Percentiles rank a stretch among this genome's conserved stretches.
Conservation (phyloP, 1,140 invertebrate genomes). For the Ips nitidus region DNA sequence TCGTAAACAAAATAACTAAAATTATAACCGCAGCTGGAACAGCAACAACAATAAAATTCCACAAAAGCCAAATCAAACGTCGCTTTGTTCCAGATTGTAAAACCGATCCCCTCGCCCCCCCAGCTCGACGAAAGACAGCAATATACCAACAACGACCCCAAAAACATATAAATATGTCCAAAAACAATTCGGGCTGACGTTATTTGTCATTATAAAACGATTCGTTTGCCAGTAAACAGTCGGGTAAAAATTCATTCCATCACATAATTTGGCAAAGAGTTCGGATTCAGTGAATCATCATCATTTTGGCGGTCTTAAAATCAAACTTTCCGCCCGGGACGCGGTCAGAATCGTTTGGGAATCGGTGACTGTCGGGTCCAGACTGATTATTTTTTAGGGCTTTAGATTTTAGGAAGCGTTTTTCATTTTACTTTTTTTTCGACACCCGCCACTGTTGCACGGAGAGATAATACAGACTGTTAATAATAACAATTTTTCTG, state of each 20-base stretch:
- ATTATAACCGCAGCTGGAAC: not conserved
- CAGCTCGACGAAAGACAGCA: not conserved
- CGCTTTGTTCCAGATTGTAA: slow-evolving; percentile 20
- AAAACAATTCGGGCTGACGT: slow-evolving; percentile 26
- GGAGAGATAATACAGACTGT: slow-evolving; percentile 27
- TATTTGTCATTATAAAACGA: slow-evolving; percentile 31
- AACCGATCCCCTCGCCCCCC: slow-evolving; percentile 1
- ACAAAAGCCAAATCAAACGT: not conserved
- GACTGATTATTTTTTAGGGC: slow-evolving; percentile 25
- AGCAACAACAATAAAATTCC: not conserved
- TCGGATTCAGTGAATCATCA: slow-evolving; percentile 18
- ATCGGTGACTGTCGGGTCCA: slow-evolving; percentile 20
- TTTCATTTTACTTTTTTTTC: slow-evolving; percentile 13
- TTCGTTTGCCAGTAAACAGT: slow-evolving; percentile 22
- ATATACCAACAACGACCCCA: not conserved
- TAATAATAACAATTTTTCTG: not conserved
- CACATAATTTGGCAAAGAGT: slow-evolving; percentile 33
- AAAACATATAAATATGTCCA: slow-evolving; percentile 30
- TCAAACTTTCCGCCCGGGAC: slow-evolving; percentile 16
- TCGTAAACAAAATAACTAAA: too few relatives aligned
- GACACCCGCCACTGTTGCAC: not conserved
- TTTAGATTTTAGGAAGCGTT: slow-evolving; percentile 14
- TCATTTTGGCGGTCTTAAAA: slow-evolving; percentile 25
- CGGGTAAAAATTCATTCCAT: slow-evolving; percentile 34
- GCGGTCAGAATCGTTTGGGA: slow-evolving; percentile 11